Conservation (phyloP, 2,888 invertebrate genomes). For the Crepidodera aurea region DNA sequence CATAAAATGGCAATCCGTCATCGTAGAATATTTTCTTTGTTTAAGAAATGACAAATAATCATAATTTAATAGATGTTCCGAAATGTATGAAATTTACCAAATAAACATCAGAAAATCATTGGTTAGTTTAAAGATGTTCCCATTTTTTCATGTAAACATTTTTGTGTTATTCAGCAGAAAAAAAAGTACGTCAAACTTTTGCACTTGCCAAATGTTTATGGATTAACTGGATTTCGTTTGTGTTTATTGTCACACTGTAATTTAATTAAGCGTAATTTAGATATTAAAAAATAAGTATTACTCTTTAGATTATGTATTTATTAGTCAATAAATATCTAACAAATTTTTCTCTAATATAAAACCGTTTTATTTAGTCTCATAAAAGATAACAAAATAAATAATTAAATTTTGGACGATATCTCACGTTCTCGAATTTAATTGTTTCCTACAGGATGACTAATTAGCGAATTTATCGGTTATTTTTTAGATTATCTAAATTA, state of each 20-base stretch:
- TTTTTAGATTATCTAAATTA: too few species aligned
- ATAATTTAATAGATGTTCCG: too few species aligned
- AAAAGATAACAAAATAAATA: too few species aligned
- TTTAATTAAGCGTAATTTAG: constrained; percentile 41
- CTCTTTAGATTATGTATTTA: constrained; percentile 51
- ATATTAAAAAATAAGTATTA: constrained; percentile 49
- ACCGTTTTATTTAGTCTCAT: neutral
- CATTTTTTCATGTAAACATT: neutral
- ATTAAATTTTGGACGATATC: too few species aligned
- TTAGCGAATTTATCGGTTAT: too few species aligned
- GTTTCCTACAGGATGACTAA: too few species aligned
- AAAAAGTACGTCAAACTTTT: constrained; percentile 13
- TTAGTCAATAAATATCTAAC: constrained; percentile 42
- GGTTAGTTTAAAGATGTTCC: constrained; percentile 6
- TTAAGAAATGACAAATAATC: too few species aligned
- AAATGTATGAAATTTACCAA: too few species aligned
- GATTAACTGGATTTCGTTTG: constrained; percentile 33
- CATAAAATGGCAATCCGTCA: too few species aligned
- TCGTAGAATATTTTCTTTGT: too few species aligned
- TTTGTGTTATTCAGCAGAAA: constrained; percentile 24
- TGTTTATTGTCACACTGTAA: constrained; percentile 36
- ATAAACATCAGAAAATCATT: constrained; percentile 13
- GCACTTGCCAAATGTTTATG: constrained; percentile 52
- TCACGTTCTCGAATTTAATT: too few species aligned
- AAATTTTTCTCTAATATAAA: constrained; percentile 29